Percentiles rank a stretch among this genome's conserved stretches.
Conservation (phyloP, 1,140 invertebrate species). For the Zaprionus ghesquierei region DNA sequence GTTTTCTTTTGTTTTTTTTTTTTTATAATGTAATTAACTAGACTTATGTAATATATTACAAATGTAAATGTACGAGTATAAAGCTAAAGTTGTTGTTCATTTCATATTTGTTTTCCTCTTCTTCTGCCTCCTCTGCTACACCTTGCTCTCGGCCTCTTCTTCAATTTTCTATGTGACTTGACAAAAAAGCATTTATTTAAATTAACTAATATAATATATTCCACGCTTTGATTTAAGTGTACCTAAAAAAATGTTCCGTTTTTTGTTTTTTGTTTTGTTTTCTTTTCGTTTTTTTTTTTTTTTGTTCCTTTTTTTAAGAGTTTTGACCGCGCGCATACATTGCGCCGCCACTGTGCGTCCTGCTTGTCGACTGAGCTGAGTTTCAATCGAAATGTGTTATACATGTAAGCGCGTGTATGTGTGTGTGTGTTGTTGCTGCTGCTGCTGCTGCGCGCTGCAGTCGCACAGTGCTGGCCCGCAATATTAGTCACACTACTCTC, state of each 20-base stretch:
- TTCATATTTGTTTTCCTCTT: conserved; percentile 41
- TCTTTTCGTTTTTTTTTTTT: conserved; percentile 18
- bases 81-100: conserved; percentile 82
- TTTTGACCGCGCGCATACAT: conserved; percentile 21
- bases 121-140: conserved; percentile 18
- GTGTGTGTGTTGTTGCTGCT: conserved; percentile 8
- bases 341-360: conserved; percentile 48
- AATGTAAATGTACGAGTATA: conserved; percentile 82
- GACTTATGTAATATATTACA: conserved; percentile 82
- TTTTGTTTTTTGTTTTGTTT: conserved; percentile 31
- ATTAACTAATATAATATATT: conserved; percentile 77
- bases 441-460: conserved; percentile 4
- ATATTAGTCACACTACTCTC: conserved; percentile 36
- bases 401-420: conserved; percentile 21
- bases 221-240: conserved; percentile 78
- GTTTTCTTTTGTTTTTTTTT: conserved; percentile 48
- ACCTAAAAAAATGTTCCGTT: conserved; percentile 62
- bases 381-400: conserved; percentile 34
- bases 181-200: conserved; percentile 75
- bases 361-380: conserved; percentile 12
- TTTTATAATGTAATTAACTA: conserved; percentile 74
- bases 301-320: conserved; percentile 18
- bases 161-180: conserved; percentile 61
- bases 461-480: conserved; percentile 32
- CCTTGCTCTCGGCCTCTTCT: conserved; percentile 19